Percentiles rank a stretch among this genome's conserved stretches.
Evolutionary conservation across 1,140 invertebrate species (phyloP).

Genomic region (Psilanteris sp.): DNA sequence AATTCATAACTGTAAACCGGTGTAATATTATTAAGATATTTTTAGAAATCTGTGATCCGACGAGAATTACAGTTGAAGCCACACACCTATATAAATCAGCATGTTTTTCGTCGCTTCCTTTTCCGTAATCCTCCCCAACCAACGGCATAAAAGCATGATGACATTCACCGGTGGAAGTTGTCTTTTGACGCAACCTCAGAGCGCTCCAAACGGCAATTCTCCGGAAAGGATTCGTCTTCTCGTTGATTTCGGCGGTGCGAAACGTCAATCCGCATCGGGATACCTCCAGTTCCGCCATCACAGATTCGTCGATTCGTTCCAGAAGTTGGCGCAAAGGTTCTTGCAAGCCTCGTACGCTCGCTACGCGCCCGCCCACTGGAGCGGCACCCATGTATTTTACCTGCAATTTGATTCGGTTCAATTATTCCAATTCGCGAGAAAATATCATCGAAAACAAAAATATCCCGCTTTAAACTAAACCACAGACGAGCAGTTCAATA

Average conservation of each 20-base stretch:
- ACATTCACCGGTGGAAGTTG: slow-evolving; percentile 65
- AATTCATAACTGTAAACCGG: too few species aligned
- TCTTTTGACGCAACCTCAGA: slow-evolving; percentile 68
- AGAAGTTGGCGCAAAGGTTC: slow-evolving; percentile 87
- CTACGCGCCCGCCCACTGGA: slow-evolving; percentile 87
- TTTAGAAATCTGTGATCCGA: too few species aligned
- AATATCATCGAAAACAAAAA: too few species aligned
- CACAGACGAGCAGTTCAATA: too few species aligned
- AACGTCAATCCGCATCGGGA: slow-evolving; percentile 75
- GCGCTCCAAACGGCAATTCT: slow-evolving; percentile 94
- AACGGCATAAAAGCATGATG: slow-evolving; percentile 90
- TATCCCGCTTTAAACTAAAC: too few species aligned
- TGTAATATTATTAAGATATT: too few species aligned
- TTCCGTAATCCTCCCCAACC: slow-evolving; percentile 84
- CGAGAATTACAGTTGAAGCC: background rate
- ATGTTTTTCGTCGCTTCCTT: slow-evolving; percentile 72
- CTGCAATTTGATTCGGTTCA: slow-evolving; percentile 71
- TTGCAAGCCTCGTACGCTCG: slow-evolving; percentile 90
- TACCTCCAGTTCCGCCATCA: slow-evolving; percentile 74
- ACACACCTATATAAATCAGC: slow-evolving; percentile 74
- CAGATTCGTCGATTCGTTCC: slow-evolving; percentile 69
- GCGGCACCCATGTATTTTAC: slow-evolving; percentile 92
- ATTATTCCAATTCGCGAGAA: too few species aligned
- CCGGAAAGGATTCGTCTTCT: slow-evolving; percentile 85
- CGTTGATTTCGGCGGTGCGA: slow-evolving; percentile 69